Evolutionary conservation across 2,113 vertebrate species (phyloP).

Genomic region (Canis aureus): DNA sequence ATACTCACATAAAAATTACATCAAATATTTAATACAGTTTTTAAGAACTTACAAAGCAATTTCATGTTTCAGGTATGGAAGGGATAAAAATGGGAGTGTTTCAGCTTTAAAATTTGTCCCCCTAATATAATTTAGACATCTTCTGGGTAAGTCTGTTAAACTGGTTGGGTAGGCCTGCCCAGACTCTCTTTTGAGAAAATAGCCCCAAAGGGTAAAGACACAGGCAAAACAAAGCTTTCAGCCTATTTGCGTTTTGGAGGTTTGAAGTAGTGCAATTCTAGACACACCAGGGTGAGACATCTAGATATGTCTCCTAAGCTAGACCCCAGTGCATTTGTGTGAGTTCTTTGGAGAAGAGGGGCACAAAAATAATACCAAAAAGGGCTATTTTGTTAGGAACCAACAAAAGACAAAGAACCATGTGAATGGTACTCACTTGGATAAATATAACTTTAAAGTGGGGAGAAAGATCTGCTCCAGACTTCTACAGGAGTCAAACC

Average conservation of each 20-base stretch:
- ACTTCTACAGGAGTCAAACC: not conserved
- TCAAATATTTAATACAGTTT: not conserved
- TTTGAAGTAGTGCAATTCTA: not conserved
- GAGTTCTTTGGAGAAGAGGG: constrained; percentile 9
- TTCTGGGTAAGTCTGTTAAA: constrained; percentile 31
- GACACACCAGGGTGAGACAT: not conserved
- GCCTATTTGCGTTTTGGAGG: not conserved
- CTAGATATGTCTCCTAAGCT: not conserved
- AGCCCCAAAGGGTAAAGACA: not conserved
- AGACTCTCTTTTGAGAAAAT: constrained; percentile 10
- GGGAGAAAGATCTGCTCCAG: not conserved
- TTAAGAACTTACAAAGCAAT: constrained; percentile 17
- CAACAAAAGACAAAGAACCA: not conserved
- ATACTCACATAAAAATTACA: not conserved
- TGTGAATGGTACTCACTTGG: not conserved
- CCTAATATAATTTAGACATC: not conserved
- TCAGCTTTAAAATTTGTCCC: not conserved
- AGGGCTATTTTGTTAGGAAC: constrained; percentile 47
- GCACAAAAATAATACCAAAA: constrained; percentile 41
- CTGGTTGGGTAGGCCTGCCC: not conserved
- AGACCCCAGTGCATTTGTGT: not conserved
- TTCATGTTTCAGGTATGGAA: constrained; percentile 44
- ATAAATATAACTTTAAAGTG: constrained; percentile 44
- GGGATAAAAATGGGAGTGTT: not conserved
- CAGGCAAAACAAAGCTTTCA: constrained; percentile 14